These are phyloP conservation scores for Dermatemys mawii DNA, from an alignment of 2,113 vertebrate genomes.

Conservation along the genomic window DNA sequence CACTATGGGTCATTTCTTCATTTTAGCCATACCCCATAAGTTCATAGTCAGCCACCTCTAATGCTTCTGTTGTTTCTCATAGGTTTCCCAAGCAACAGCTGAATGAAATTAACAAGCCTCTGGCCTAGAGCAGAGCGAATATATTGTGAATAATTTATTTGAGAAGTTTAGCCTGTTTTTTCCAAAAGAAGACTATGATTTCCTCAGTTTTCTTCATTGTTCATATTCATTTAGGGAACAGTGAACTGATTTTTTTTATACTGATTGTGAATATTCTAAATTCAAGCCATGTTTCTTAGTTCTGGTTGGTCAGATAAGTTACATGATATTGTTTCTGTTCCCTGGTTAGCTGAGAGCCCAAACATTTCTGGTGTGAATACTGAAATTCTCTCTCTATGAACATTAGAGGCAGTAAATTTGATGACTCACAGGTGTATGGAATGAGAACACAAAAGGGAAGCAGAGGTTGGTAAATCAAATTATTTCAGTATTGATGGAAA, in stretches of 20 bases:
- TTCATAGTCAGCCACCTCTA: background rate
- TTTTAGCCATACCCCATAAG: background rate
- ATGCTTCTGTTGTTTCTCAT: background rate
- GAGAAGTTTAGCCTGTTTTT: background rate
- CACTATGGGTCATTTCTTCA: background rate
- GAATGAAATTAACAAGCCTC: background rate
- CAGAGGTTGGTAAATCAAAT: background rate
- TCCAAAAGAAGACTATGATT: background rate
- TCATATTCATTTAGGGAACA: fast-evolving
- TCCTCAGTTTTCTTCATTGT: background rate
- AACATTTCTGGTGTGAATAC: background rate
- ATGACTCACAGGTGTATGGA: background rate
- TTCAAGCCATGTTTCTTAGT: fast-evolving
- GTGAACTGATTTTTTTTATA: too few species aligned
- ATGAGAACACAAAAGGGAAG: background rate
- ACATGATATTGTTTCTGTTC: fast-evolving
- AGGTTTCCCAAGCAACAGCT: background rate
- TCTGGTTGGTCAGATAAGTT: background rate
- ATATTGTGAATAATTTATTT: background rate
- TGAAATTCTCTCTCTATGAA: background rate
- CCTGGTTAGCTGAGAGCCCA: background rate
- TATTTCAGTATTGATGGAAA: background rate
- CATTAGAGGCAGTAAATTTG: background rate
- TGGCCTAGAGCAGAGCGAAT: background rate
- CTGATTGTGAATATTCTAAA: too few species aligned